Percentiles rank a stretch among this genome's conserved stretches.
Evolutionary conservation across 2,888 invertebrate genomes (phyloP).

Genomic region (Morpho deidamia): DNA sequence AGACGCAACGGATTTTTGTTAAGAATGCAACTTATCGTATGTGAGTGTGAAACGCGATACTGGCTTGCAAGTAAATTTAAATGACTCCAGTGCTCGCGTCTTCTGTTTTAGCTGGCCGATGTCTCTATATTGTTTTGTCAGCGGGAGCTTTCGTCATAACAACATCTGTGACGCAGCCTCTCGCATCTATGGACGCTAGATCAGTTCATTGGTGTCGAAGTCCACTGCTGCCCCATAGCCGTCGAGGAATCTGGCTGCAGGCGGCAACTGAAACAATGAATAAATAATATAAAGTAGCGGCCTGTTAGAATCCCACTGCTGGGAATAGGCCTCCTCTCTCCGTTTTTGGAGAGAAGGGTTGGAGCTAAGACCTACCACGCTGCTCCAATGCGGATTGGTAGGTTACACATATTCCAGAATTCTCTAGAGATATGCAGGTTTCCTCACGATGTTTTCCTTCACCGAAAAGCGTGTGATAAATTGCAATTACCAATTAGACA

Average conservation of each 20-base stretch:
- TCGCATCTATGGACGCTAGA: conserved; percentile 34
- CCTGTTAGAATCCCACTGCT: too few relatives aligned
- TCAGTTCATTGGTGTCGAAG: conserved; percentile 34
- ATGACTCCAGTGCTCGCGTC: conserved; percentile 19
- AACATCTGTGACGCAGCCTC: conserved; percentile 35
- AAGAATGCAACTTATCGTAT: conserved; percentile 40
- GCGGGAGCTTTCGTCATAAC: conserved; percentile 46
- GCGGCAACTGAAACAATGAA: conserved; percentile 65
- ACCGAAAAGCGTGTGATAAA: too few relatives aligned
- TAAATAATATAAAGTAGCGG: too few relatives aligned
- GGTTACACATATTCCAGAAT: too few relatives aligned
- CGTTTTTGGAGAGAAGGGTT: too few relatives aligned
- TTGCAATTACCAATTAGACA: too few relatives aligned
- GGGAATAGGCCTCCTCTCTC: too few relatives aligned
- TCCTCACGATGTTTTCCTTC: too few relatives aligned
- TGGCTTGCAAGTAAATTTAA: conserved; percentile 23
- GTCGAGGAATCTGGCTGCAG: conserved; percentile 58
- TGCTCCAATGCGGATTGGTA: too few relatives aligned
- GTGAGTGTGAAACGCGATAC: conserved; percentile 31
- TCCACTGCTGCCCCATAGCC: conserved; percentile 69
- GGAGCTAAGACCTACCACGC: too few relatives aligned
- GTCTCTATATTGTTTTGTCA: conserved; percentile 20
- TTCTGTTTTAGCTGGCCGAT: not conserved
- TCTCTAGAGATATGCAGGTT: too few relatives aligned
- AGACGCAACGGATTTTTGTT: conserved; percentile 41